Evolutionary conservation across 1,140 invertebrate species (phyloP), one percentile per base, ranked within the genome.

Genomic region (Lordiphosa collinella): DNA sequence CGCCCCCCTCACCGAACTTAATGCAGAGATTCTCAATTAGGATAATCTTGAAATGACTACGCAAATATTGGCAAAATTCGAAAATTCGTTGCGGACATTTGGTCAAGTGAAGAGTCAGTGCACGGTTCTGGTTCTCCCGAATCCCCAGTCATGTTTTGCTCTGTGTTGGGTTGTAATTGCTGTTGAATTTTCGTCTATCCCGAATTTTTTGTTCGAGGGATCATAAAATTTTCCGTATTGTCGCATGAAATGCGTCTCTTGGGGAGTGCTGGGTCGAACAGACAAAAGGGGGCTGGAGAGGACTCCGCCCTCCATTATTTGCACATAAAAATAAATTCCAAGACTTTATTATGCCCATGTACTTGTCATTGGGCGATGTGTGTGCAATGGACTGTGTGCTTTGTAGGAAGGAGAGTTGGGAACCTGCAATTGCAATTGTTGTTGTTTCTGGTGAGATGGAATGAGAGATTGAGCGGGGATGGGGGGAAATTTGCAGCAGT

Each of bases 21-120:
- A 46, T 41, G 65, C 69, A 54, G 66, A 86, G 82, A 86, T 86
- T 86, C 84, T 70, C 84, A 86, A 86, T 86, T 86, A 84, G 82
- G 84, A 86, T 86, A 86, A 86, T 86, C 84, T 86, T 57, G 58
- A 60, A 86, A 79, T 86, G 82, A 78, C 84, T 87, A 82, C 66
- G 73, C 78, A 86, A 86, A 86, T 86, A 86, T 86, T 86, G 76
- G 65, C 79, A 53, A 73, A 84, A 84, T 78, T 84, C 57, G 79
- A 73, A 84, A 84, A 84, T 84, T 84, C 68, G 78, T 48, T 70
- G 48, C 72, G 57, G 59, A 60, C 62, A 55, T 48, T 64, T 49
- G 54, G 40, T 40, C 54, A 53, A 61, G 50, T 25, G 65, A 29
- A 46, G 69, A 61, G 50, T 66, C 40, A 35, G 10, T 40, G 59